These are phyloP conservation scores for Monodelphis domestica DNA, from an alignment of 2,797 vertebrate genomes.

Conservation along the genomic window DNA sequence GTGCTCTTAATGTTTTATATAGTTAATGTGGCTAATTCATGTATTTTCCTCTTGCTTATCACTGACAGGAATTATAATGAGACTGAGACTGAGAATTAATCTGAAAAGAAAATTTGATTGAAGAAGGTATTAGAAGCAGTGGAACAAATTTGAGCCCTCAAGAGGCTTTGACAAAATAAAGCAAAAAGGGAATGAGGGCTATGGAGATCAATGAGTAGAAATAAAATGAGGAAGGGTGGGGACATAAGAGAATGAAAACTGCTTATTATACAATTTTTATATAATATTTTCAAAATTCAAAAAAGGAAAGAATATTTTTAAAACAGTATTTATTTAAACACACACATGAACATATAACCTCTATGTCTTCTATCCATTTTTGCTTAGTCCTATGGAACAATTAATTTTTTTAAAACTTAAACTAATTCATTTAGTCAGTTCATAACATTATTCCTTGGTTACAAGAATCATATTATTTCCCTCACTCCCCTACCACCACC, in stretches of 20 bases:
- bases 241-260: background rate
- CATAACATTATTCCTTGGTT: too few relatives aligned
- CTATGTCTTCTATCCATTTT: background rate
- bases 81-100: background rate
- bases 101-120: background rate
- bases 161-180: background rate
- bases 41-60: background rate
- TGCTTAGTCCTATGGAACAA: background rate
- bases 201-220: background rate
- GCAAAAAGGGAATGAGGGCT: background rate
- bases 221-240: background rate
- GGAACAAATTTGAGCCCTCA: background rate
- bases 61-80: background rate
- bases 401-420: too few relatives aligned
- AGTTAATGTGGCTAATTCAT: background rate
- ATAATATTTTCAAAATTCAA: background rate
- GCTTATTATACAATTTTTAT: background rate
- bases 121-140: background rate
- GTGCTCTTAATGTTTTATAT: background rate
- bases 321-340: background rate
- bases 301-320: background rate
- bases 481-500: too few relatives aligned
- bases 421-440: too few relatives aligned
- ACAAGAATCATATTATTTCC: too few relatives aligned
- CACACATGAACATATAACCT: background rate